These are phyloP conservation scores for Copidosoma aretas DNA, from an alignment of 2,888 invertebrate species.

Conservation along the genomic window DNA sequence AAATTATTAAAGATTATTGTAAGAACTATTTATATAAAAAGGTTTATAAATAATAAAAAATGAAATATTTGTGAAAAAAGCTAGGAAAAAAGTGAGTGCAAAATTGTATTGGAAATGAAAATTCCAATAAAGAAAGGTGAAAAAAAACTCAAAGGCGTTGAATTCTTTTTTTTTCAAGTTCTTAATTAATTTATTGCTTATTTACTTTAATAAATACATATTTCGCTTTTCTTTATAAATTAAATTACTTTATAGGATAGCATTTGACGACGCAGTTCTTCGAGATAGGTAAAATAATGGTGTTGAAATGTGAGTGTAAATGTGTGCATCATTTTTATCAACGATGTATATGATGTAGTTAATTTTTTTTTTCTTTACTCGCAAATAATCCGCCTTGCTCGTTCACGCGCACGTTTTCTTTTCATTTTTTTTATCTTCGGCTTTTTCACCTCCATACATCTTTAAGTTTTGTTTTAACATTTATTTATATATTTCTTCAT, in stretches of 20 bases:
- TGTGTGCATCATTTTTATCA: conserved; percentile 39
- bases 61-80: too few relatives aligned
- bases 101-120: too few relatives aligned
- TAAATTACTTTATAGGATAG: conserved; percentile 62
- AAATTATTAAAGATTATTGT: too few relatives aligned
- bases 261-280: conserved; percentile 55
- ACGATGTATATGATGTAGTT: conserved; percentile 35
- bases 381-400: conserved; percentile 37
- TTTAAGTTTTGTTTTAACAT: conserved; percentile 19
- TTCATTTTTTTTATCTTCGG: conserved; percentile 24
- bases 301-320: conserved; percentile 34
- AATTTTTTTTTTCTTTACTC: conserved; percentile 26
- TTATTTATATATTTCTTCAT: conserved; percentile 19
- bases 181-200: conserved; percentile 61
- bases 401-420: conserved; percentile 46
- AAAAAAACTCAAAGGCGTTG: too few relatives aligned
- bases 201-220: conserved; percentile 64
- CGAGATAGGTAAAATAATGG: conserved; percentile 34
- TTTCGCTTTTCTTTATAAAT: conserved; percentile 62
- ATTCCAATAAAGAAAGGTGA: too few relatives aligned
- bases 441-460: too few relatives aligned
- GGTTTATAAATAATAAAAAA: too few relatives aligned
- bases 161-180: conserved; percentile 41
- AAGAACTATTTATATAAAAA: too few relatives aligned
- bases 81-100: too few relatives aligned